Percentiles rank a stretch among this genome's conserved stretches.
Evolutionary conservation across 1,140 invertebrate genomes (phyloP).

Genomic region (Drosophila virilis): DNA sequence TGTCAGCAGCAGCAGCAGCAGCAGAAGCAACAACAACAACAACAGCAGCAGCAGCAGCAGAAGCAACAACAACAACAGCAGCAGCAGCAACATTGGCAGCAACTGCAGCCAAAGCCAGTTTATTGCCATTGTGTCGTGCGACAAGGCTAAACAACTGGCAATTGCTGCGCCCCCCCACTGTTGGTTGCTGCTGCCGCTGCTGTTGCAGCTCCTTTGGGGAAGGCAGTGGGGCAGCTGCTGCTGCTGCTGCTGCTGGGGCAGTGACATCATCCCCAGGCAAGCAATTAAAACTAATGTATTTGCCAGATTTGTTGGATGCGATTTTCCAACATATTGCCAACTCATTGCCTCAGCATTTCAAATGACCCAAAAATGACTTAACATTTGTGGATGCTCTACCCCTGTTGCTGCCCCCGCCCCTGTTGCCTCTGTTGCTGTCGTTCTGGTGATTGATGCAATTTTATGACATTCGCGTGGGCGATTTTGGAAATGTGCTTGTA

Average conservation of each 20-base stretch:
- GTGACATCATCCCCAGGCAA: conserved; percentile 42
- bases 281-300: conserved; percentile 69
- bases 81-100: conserved; percentile 20
- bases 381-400: conserved; percentile 28
- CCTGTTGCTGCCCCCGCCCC: not conserved
- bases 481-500: conserved; percentile 36
- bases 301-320: conserved; percentile 52
- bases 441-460: conserved; percentile 65
- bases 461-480: conserved; percentile 65
- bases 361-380: conserved; percentile 59
- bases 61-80: conserved; percentile 9
- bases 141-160: conserved; percentile 56
- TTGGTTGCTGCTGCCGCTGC: conserved; percentile 42
- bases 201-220: conserved; percentile 15
- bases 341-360: conserved; percentile 39
- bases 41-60: conserved; percentile 5
- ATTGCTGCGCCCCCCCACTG: conserved; percentile 6
- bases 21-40: conserved; percentile 8
- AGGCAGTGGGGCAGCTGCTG: not conserved
- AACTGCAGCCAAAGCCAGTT: conserved; percentile 57
- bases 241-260: conserved; percentile 44
- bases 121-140: conserved; percentile 45
- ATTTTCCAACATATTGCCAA: conserved; percentile 56
- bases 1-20: conserved; percentile 16
- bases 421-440: not conserved